Evolutionary conservation across 2,888 invertebrate genomes (phyloP).

Genomic region (Sycophila texana): DNA sequence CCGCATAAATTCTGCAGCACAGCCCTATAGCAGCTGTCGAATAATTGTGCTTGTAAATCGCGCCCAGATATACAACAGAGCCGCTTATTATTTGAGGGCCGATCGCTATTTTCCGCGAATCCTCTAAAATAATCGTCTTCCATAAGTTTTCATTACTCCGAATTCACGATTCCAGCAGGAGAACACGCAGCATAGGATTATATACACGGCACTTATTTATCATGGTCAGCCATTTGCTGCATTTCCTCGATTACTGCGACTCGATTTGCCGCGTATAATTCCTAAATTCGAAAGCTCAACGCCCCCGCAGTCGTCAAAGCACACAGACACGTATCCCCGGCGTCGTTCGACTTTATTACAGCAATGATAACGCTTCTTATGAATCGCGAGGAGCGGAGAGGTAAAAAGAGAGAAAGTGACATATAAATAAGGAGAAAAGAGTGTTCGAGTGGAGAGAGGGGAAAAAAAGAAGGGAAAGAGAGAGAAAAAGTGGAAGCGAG

Average conservation of each 20-base stretch:
- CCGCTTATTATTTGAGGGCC: constrained; percentile 11
- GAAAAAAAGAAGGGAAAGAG: not conserved
- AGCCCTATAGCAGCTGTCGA: too few relatives aligned
- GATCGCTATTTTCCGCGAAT: not conserved
- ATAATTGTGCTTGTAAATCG: too few relatives aligned
- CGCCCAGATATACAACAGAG: not conserved
- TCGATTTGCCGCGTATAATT: constrained; percentile 3
- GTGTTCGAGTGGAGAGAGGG: not conserved
- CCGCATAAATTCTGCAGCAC: too few relatives aligned
- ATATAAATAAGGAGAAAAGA: not conserved
- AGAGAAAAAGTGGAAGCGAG: not conserved
- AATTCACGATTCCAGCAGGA: not conserved
- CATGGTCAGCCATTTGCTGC: not conserved
- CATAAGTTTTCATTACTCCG: constrained; percentile 10
- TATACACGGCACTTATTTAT: not conserved
- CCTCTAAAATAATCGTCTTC: constrained; percentile 21
- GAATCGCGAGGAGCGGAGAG: not conserved
- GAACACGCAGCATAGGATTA: not conserved
- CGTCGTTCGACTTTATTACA: not conserved
- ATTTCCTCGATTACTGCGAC: not conserved
- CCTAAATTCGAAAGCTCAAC: not conserved
- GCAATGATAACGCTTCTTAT: not conserved
- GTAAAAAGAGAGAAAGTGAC: not conserved
- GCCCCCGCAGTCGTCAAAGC: not conserved
- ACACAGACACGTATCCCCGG: not conserved